Percentiles rank a stretch among this genome's conserved stretches.
These are phyloP conservation scores for Cynoglossus semilaevis DNA, from an alignment of 2,113 vertebrate species.

Conservation along the genomic window DNA sequence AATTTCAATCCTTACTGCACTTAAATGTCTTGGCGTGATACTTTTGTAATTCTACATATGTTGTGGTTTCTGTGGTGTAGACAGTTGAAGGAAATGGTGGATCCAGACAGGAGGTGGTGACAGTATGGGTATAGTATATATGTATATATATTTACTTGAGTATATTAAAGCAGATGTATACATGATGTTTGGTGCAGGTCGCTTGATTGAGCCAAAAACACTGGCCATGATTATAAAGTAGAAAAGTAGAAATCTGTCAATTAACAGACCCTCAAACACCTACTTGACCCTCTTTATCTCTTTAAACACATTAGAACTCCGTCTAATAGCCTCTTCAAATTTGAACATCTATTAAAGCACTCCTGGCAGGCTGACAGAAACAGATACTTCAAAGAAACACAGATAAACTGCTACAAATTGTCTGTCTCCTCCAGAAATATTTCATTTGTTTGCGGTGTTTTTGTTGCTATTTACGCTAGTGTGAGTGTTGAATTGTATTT, in stretches of 20 bases:
- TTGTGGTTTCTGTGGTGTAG: no score
- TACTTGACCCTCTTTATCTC: no score
- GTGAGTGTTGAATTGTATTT: conserved; percentile 31
- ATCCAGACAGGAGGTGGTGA: no score
- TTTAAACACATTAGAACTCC: no score
- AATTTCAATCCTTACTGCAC: no score
- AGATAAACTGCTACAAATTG: neutral
- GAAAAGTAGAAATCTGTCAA: neutral
- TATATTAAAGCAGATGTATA: no score
- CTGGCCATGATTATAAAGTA: neutral
- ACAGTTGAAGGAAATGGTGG: no score
- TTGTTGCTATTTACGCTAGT: conserved; percentile 28
- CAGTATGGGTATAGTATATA: no score
- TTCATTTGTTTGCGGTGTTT: conserved; percentile 27
- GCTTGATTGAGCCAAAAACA: neutral
- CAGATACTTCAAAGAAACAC: conserved; percentile 3
- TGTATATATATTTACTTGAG: no score
- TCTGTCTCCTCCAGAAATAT: neutral
- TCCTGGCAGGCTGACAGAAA: neutral
- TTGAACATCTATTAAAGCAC: conserved; percentile 1
- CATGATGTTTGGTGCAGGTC: conserved; percentile 1
- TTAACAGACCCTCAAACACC: no score
- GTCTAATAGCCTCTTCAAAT: conserved; percentile 15
- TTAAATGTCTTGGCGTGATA: no score
- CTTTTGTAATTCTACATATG: no score